Evolutionary conservation across 1,140 invertebrate species (phyloP).

Genomic region (Drosophila tani): DNA sequence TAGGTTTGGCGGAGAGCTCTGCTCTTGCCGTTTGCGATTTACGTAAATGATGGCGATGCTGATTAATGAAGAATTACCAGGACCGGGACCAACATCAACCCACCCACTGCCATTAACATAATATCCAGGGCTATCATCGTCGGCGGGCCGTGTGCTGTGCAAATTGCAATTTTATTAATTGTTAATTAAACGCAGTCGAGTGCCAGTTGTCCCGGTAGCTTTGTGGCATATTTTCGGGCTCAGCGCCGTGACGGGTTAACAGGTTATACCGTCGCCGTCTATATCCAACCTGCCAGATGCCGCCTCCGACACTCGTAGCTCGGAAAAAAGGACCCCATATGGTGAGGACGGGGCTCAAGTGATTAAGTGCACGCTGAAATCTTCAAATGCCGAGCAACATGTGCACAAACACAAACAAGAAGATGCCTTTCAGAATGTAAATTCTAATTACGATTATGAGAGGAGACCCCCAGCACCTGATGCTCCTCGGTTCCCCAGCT

Average conservation of each 20-base stretch:
- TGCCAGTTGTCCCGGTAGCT: slow-evolving; percentile 18
- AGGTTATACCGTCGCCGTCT: slow-evolving; percentile 46
- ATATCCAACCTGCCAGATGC: slow-evolving; percentile 28
- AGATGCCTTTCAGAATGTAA: slow-evolving; percentile 44
- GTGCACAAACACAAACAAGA: slow-evolving; percentile 57
- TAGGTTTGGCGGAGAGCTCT: slow-evolving; percentile 44
- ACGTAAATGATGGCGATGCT: slow-evolving; percentile 38
- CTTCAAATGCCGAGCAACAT: slow-evolving; percentile 64
- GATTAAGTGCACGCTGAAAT: slow-evolving; percentile 70
- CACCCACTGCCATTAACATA: slow-evolving; percentile 54
- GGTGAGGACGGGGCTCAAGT: slow-evolving; percentile 59
- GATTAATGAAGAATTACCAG: slow-evolving; percentile 73
- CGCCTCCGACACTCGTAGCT: not conserved
- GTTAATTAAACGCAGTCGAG: slow-evolving; percentile 63
- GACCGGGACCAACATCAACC: slow-evolving; percentile 19
- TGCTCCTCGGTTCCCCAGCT: slow-evolving; percentile 16
- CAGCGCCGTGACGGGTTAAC: slow-evolving; percentile 32
- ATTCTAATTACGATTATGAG: slow-evolving; percentile 77
- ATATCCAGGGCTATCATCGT: slow-evolving; percentile 40
- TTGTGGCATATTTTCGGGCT: slow-evolving; percentile 47
- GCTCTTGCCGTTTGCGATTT: slow-evolving; percentile 23
- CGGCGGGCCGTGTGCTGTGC: slow-evolving; percentile 25
- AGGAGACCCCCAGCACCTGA: slow-evolving; percentile 78
- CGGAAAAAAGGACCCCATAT: slow-evolving; percentile 69
- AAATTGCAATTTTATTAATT: slow-evolving; percentile 65